Percentiles rank a stretch among this genome's conserved stretches.
phyloP scores from a whole-genome alignment of 1,140 invertebrate species.

The Conopomorpha cramerella region DNA sequence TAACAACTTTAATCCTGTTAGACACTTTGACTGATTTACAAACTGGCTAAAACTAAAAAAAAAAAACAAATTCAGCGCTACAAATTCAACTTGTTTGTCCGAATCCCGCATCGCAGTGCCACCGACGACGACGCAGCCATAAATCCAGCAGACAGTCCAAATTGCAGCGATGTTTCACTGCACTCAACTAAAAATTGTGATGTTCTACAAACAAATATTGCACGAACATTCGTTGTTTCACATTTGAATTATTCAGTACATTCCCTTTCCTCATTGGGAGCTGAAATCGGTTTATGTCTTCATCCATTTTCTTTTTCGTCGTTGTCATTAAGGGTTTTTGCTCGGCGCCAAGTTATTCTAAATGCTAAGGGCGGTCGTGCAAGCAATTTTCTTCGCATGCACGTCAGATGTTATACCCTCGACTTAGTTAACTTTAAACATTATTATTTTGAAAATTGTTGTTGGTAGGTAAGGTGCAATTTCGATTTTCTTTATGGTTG shows the following conservation, averaged over 20 bases:
- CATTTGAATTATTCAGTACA: constrained; percentile 28
- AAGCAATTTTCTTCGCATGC: too few relatives aligned
- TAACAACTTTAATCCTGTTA: constrained; percentile 27
- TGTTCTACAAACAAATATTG: constrained; percentile 48
- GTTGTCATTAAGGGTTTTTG: too few relatives aligned
- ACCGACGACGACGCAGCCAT: constrained; percentile 40
- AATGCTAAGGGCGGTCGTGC: too few relatives aligned
- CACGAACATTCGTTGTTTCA: constrained; percentile 29
- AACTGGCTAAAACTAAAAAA: constrained; percentile 39
- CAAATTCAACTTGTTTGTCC: constrained; percentile 46
- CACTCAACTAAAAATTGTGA: constrained; percentile 43
- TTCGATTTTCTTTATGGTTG: too few relatives aligned
- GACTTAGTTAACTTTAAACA: too few relatives aligned
- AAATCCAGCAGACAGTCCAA: constrained; percentile 52
- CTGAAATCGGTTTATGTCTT: too few relatives aligned
- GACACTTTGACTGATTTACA: constrained; percentile 49
- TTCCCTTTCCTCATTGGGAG: too few relatives aligned
- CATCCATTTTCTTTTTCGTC: too few relatives aligned
- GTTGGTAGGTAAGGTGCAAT: too few relatives aligned
- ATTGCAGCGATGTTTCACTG: constrained; percentile 46
- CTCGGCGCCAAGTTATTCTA: too few relatives aligned
- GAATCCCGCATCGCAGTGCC: constrained; percentile 18
- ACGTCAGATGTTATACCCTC: neutral
- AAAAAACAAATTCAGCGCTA: constrained; percentile 36
- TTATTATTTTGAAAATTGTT: too few relatives aligned